These are phyloP conservation scores for Panonychus citri DNA, from an alignment of 1,140 invertebrate genomes.

Conservation along the genomic window DNA sequence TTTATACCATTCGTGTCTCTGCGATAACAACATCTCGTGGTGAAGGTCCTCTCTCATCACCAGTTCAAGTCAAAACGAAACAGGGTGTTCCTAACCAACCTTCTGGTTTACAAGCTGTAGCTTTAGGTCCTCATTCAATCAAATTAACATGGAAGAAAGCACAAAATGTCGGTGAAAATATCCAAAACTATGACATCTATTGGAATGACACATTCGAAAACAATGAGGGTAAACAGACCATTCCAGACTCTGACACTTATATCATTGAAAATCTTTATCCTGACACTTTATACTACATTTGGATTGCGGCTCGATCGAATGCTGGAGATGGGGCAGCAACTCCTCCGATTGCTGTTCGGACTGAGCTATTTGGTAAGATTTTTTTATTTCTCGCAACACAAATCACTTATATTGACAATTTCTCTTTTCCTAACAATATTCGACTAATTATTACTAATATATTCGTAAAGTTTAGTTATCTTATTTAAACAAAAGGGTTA, in stretches of 20 bases:
- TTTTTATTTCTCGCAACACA: background rate
- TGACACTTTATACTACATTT: conserved; percentile 84
- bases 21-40: conserved; percentile 66
- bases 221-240: conserved; percentile 40
- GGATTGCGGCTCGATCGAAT: conserved; percentile 71
- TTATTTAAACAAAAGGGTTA: no score
- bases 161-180: conserved; percentile 65
- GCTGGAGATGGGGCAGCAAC: conserved; percentile 80
- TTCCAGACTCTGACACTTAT: conserved; percentile 55
- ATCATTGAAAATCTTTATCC: conserved; percentile 59
- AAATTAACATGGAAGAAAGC: conserved; percentile 71
- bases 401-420: background rate
- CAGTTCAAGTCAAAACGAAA: conserved; percentile 83
- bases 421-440: no score
- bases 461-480: no score
- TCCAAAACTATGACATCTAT: conserved; percentile 81
- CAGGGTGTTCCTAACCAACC: conserved; percentile 92
- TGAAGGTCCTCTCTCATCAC: conserved; percentile 63
- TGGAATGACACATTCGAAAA: conserved; percentile 86
- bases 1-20: conserved; percentile 75
- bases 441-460: no score
- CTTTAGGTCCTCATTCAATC: conserved; percentile 48
- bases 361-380: conserved; percentile 83
- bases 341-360: conserved; percentile 72
- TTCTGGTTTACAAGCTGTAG: conserved; percentile 43